Base-by-base conservation (phyloP, 2,113 vertebrate genomes). In the Stercorarius parasiticus region DNA sequence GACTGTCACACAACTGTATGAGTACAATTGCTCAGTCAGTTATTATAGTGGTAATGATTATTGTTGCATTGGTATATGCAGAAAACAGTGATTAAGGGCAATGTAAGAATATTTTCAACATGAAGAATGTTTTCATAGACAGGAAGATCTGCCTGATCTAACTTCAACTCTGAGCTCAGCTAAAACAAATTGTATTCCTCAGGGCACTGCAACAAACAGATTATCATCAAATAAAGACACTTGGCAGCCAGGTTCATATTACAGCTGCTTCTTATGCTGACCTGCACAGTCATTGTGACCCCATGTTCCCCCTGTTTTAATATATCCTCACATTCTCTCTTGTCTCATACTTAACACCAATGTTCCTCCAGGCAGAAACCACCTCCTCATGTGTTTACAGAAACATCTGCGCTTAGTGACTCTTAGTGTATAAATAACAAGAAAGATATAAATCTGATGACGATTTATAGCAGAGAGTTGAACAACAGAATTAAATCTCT, bases 101-200 rank as follows among this genome's bases (percentile, higher is more conserved):
- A 42, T 0, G 0, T 67, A 14, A 86, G 26, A 84, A 36, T 64
- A 70, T 55, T 82, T 83, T 56, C 29, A 62, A 15, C 0, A 0
- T 42, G 9, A 89, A 74, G 27, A 84, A 77, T 40, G 19, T 62
- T 95, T 88, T 56, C 71, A 70, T 15, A 88, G 52, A 38, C 55
- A 23, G 50, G 27, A 90, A 67, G 26, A 87, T 59, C 20, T 17
- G n/a, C 25, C 74, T 4, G 0, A 78, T 89, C 72, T 50, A 74
- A 55, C 67, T 74, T 78, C 59, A 69, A 9, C 26, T 83, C 67
- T 22, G 13, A 86, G 50, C 38, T 86, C 73, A 86, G 64, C 80
- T 90, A 83, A 83, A 92, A 30, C 52, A 90, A 84, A 58, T 8
- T 4, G 2, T 15, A 65, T 25, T 84, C 86, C 76, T 96, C 59